These are phyloP conservation scores for roundworm (Caenorhabditis elegans) DNA, from an alignment of 1,140 invertebrate genomes.

Conservation along the genomic window DNA sequence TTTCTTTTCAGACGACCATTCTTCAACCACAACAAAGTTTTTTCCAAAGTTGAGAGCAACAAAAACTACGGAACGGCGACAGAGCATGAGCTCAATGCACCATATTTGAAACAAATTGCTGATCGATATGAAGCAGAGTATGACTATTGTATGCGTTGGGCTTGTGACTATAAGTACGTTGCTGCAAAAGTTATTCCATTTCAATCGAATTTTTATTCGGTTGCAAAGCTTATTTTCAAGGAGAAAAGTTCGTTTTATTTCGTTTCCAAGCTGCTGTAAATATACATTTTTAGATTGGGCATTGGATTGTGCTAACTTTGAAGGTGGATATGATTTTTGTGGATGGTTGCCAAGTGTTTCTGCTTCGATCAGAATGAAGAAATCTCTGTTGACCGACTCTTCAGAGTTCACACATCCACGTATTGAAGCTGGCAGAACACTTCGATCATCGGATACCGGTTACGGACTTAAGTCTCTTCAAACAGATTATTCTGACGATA, in stretches of 20 bases:
- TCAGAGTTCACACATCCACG: background rate
- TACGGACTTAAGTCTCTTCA: background rate
- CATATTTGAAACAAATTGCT: background rate
- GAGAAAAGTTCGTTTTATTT: background rate
- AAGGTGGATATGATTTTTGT: background rate
- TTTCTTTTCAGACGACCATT: background rate
- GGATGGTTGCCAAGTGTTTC: background rate
- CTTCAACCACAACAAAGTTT: background rate
- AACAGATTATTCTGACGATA: background rate
- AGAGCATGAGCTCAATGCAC: background rate
- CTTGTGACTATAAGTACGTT: background rate
- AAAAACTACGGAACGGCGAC: background rate
- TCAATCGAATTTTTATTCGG: background rate
- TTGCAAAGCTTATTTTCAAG: background rate
- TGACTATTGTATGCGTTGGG: conserved; percentile 8
- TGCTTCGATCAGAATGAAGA: background rate
- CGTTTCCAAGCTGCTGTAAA: too few relatives aligned
- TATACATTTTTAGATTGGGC: background rate
- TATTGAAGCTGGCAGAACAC: background rate
- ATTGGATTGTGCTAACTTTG: background rate
- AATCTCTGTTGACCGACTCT: background rate
- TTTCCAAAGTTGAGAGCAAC: background rate
- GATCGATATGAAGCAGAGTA: conserved; percentile 17
- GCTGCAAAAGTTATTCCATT: conserved; percentile 6
- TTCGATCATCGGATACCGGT: background rate